These are phyloP conservation scores for Macrosoma leucophasiata DNA, from an alignment of 2,888 invertebrate genomes.

Conservation along the genomic window DNA sequence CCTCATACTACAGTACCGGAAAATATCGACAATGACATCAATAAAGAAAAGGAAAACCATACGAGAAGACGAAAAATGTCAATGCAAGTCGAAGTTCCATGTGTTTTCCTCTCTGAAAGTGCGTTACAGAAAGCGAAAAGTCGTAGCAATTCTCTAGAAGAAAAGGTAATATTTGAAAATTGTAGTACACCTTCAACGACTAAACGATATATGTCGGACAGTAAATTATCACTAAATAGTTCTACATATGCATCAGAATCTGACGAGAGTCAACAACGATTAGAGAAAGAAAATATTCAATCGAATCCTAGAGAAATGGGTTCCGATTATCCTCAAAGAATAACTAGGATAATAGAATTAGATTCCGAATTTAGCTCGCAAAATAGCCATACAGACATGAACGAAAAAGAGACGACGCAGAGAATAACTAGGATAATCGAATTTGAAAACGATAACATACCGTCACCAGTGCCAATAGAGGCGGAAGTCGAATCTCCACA, in stretches of 20 bases:
- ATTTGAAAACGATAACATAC: constrained; percentile 50
- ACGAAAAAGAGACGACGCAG: constrained; percentile 55
- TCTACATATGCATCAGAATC: constrained; percentile 47
- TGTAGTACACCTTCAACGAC: constrained; percentile 44
- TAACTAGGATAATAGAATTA: constrained; percentile 67
- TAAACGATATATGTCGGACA: constrained; percentile 50
- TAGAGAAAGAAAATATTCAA: constrained; percentile 42
- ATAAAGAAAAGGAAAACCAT: constrained; percentile 60
- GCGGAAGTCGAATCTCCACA: constrained; percentile 50
- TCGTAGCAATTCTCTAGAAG: constrained; percentile 64
- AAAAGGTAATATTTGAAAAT: constrained; percentile 57
- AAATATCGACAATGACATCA: constrained; percentile 60
- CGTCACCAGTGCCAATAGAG: constrained; percentile 42
- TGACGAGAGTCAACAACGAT: constrained; percentile 33
- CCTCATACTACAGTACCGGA: constrained; percentile 62
- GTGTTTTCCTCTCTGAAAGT: constrained; percentile 70
- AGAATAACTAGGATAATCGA: constrained; percentile 67
- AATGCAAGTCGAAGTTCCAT: constrained; percentile 73
- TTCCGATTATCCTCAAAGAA: constrained; percentile 55
- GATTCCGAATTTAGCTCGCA: constrained; percentile 51
- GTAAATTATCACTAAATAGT: constrained; percentile 46
- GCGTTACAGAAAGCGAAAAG: constrained; percentile 64
- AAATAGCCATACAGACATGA: constrained; percentile 32
- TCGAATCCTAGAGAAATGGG: constrained; percentile 30
- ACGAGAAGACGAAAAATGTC: constrained; percentile 67